These are phyloP conservation scores for Lamellibrachia satsuma DNA, from an alignment of 2,888 invertebrate genomes.

Conservation along the genomic window DNA sequence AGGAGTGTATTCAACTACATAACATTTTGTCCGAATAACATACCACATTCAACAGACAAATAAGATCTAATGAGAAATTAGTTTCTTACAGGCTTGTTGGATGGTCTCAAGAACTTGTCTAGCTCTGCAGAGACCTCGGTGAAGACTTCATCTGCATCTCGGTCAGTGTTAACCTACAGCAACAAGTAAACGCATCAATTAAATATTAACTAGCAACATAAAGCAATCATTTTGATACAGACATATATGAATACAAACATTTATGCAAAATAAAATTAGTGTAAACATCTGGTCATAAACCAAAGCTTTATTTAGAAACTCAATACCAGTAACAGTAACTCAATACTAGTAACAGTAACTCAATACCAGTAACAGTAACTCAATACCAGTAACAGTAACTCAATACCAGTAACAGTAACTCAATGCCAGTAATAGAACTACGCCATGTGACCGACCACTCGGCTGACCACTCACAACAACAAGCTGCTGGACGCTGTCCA, in stretches of 20 bases:
- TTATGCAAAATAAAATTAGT: not conserved
- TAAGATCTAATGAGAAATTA: not conserved
- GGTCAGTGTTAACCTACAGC: conserved; percentile 54
- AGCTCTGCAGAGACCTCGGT: conserved; percentile 49
- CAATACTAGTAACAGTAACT: no score
- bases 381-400: no score
- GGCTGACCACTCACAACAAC: conserved; percentile 52
- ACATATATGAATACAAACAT: not conserved
- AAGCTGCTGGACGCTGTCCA: conserved; percentile 55
- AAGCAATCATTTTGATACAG: not conserved
- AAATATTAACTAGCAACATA: not conserved
- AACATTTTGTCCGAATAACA: not conserved
- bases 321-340: no score
- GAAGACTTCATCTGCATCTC: conserved; percentile 53
- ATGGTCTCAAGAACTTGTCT: conserved; percentile 46
- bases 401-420: no score
- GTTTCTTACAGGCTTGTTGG: not conserved
- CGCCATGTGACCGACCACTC: not conserved
- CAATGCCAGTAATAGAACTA: not conserved
- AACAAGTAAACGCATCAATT: not conserved
- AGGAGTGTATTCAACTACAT: not conserved
- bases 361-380: no score
- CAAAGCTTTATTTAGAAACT: no score
- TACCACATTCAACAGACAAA: not conserved
- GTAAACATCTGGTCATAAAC: not conserved